Base-by-base conservation (phyloP, 2,113 vertebrate genomes). In the Xenus cinereus region DNA sequence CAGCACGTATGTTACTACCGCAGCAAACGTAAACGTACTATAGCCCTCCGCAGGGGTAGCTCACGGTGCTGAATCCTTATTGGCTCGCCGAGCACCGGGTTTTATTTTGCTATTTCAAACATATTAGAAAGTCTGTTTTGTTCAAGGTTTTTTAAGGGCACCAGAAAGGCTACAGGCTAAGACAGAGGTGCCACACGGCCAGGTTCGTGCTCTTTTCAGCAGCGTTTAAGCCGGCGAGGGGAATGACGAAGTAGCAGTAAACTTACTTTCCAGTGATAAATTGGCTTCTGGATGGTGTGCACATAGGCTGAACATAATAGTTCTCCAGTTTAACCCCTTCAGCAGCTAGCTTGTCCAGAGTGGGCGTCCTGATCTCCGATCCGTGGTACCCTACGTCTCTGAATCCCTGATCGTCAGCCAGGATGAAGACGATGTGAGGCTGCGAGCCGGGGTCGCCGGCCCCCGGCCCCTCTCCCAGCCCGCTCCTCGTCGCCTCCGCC, bases 281-380 rank as follows among this genome's bases (percentile, higher is more conserved):
- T 41, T 99, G 99, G 96, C 99, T 99, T 96, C 99, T 98, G 95
- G 99, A 99, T 10, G 99, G 99, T 21, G 99, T 99, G 97, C 99
- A 99, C 86, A 99, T 99, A 27, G 99, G 99, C 95, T 99, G 99
- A 53, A 99, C 99, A 14, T 99, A 99, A 94, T 99, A 99, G 88
- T 99, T 99, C 98, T 99, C 99, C 98, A 99, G 98, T 78, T 99
- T 99, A 51, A 99, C 99, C 39, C 99, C 99, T 96, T 99, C 98
- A 0, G 98, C 98, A 2, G 99, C 99, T 50, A 99, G 98, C 83
- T 96, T 98, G 98, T 99, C 99, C 94, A 99, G 98, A 3, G 99
- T 99, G 37, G 99, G 99, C 3, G 99, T 99, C 89, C 98, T 98
- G 95, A 99, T 99, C 97, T 99, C 99, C 1, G 99, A 99, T 15